Percentiles rank a stretch among this genome's conserved stretches.
Evolutionary conservation across 2,888 invertebrate species (phyloP).

Genomic region (Oxytorus armatus): DNA sequence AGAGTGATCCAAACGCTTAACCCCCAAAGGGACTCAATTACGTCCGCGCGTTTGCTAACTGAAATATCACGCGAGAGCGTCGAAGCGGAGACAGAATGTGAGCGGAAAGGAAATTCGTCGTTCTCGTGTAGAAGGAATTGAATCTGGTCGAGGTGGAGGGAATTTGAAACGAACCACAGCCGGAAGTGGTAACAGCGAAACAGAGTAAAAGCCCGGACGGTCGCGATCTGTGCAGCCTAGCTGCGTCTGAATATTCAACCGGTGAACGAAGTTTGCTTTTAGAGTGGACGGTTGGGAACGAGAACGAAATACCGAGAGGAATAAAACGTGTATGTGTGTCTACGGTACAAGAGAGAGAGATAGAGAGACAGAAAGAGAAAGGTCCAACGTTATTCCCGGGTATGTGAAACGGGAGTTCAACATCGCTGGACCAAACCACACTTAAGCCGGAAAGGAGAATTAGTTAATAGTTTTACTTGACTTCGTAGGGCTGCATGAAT

Average conservation of each 20-base stretch:
- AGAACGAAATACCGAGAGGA: conserved; percentile 43
- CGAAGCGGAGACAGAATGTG: conserved; percentile 11
- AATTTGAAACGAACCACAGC: conserved; percentile 45
- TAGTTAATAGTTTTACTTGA: conserved; percentile 71
- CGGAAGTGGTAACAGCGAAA: conserved; percentile 67
- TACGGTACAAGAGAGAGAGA: conserved; percentile 11
- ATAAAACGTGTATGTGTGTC: conserved; percentile 35
- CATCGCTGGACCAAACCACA: conserved; percentile 56
- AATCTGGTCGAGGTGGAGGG: conserved; percentile 27
- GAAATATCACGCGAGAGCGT: conserved; percentile 40
- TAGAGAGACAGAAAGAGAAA: conserved; percentile 21
- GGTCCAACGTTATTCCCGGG: conserved; percentile 35
- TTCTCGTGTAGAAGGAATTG: conserved; percentile 35
- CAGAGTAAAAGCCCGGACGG: conserved; percentile 64
- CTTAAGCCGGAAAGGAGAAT: conserved; percentile 69
- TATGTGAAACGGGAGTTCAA: conserved; percentile 48
- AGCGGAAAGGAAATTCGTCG: conserved; percentile 52
- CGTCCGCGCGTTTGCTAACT: conserved; percentile 63
- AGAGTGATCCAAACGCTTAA: background rate
- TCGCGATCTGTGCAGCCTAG: conserved; percentile 34
- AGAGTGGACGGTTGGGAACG: conserved; percentile 28
- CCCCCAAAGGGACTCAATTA: conserved; percentile 70
- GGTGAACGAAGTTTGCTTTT: conserved; percentile 60
- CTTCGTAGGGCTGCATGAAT: conserved; percentile 45
- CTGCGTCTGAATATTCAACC: conserved; percentile 65